Conservation (phyloP, 2,113 vertebrate species). For the Catharus bicknelli region DNA sequence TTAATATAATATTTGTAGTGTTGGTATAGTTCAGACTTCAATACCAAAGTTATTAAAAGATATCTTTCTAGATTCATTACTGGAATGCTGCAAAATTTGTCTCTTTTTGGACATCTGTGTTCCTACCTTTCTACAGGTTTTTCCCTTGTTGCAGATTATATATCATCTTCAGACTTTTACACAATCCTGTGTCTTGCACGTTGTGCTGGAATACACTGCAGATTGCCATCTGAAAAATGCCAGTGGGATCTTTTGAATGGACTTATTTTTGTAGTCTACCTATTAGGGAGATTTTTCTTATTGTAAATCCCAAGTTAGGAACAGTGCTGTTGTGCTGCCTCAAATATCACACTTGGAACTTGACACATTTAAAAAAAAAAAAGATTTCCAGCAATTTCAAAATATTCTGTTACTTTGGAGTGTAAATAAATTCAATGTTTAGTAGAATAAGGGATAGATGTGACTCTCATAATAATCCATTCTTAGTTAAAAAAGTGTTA, state of each 20-base stretch:
- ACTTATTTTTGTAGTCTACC: neutral
- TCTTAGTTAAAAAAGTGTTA: neutral
- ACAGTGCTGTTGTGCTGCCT: neutral
- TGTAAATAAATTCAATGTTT: neutral
- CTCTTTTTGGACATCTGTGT: neutral
- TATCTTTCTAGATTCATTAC: neutral
- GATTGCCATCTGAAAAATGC: neutral
- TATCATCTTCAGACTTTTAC: neutral
- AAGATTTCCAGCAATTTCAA: neutral
- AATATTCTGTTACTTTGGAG: neutral
- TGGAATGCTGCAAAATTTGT: neutral
- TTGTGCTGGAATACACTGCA: neutral
- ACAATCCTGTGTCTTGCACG: neutral
- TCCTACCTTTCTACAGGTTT: neutral
- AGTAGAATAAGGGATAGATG: neutral
- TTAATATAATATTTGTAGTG: neutral
- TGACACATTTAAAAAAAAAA: neutral
- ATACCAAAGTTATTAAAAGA: neutral
- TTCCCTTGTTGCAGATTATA: neutral
- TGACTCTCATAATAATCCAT: neutral
- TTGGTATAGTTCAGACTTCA: neutral
- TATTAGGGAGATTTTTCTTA: neutral
- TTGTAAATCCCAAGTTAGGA: neutral
- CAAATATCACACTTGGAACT: neutral
- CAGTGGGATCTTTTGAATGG: neutral